Percentiles rank a stretch among this genome's conserved stretches.
phyloP scores from a whole-genome alignment of 2,797 vertebrate species.

The Melanotaenia trifasciata region DNA sequence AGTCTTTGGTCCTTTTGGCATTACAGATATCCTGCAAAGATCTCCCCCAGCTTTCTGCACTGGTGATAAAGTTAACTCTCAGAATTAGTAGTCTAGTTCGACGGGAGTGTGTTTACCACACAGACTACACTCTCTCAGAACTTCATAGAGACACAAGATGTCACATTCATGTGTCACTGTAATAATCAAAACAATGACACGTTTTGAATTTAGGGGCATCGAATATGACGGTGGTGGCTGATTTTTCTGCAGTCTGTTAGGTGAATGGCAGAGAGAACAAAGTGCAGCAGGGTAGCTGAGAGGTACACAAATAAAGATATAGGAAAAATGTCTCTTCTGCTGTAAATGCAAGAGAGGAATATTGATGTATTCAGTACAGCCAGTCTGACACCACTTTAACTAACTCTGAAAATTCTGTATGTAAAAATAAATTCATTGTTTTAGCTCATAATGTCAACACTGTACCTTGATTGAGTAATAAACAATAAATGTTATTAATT shows the following conservation, averaged over 20 bases:
- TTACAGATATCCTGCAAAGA: background rate
- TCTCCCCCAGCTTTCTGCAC: background rate
- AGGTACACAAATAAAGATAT: background rate
- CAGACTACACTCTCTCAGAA: background rate
- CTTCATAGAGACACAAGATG: background rate
- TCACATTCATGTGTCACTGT: background rate
- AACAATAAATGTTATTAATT: background rate
- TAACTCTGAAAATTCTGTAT: too few species aligned
- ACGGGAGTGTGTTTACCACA: background rate
- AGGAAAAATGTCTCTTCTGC: background rate
- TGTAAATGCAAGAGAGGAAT: background rate
- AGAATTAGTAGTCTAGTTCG: background rate
- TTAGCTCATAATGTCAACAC: background rate
- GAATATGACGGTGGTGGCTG: background rate
- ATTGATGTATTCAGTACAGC: background rate
- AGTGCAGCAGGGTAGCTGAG: background rate
- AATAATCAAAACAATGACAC: background rate
- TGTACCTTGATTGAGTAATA: background rate
- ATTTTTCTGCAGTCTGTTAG: background rate
- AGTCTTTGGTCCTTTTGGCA: background rate
- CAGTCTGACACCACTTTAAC: background rate
- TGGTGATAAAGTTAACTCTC: background rate
- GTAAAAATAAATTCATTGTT: background rate
- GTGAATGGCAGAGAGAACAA: background rate
- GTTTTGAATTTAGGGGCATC: background rate